Base-by-base conservation (phyloP, 2,888 invertebrate species). In the Drosophila peninsularis region DNA sequence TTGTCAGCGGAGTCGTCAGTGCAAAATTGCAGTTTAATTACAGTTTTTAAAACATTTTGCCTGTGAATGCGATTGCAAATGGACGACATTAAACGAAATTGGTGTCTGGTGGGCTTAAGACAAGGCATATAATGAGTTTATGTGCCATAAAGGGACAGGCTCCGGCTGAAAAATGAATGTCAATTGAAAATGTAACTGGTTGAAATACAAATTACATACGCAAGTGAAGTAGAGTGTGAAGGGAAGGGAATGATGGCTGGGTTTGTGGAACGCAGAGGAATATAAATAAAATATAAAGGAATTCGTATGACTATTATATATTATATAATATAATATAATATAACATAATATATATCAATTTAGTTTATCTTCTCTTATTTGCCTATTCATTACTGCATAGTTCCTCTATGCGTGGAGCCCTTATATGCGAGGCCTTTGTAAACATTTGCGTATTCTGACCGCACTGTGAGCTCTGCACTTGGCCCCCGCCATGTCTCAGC, bases 1-100 rank as follows among this genome's bases (percentile, higher is more conserved):
- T 76, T 76, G 71, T 68, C 80, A 75, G 66, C 75, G 63, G 49
- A 64, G 71, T 71, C 71, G 63, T 71, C 75, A 54, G 68, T 68
- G 64, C 61, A 47, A 71, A 82, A 81, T 69, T 79, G 76, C 75
- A 77, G 73, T 81, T 80, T 81, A 80, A 80, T 80, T 80, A 79
- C 82, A 67, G 45, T 77, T 80, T 75, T 77, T 75, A 66, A 63
- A 66, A 66, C 69, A 71, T 65, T 74, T 81, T 77, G 56, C 52
- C 66, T 77, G 79, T 75, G 67, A 80, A 71, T 74, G 73, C 42
- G 34, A 66, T 69, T 68, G 71, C 60, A 67, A 81, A 71, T 71
- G 78, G 52, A 58, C 34, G 52, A 39, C 72, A 63, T 60, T 75
- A 64, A 80, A 71, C 52, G 67, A 60, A 75, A 78, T 80, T 70